These are phyloP conservation scores for Nothocercus julius DNA, from an alignment of 2,113 vertebrate genomes.

Conservation along the genomic window DNA sequence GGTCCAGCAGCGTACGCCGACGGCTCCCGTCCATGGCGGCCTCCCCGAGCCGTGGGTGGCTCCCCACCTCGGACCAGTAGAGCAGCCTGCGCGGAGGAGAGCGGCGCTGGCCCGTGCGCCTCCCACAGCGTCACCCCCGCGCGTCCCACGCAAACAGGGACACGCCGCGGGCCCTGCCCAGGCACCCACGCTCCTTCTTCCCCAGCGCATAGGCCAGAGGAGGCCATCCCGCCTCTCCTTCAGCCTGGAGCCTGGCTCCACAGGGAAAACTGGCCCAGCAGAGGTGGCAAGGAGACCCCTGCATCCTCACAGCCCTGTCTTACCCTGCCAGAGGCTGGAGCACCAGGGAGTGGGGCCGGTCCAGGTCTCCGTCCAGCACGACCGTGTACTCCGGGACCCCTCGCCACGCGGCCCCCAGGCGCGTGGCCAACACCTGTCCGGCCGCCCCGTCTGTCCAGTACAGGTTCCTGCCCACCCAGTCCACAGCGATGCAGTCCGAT, in stretches of 20 bases:
- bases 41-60: constrained; percentile 80
- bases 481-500: constrained; percentile 86
- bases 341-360: constrained; percentile 84
- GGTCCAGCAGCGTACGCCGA: constrained; percentile 77
- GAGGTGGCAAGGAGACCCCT: not conserved
- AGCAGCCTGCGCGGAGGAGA: constrained; percentile 78
- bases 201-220: not conserved
- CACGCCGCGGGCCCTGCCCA: not conserved
- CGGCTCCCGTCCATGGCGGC: constrained; percentile 89
- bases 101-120: not conserved
- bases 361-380: constrained; percentile 83
- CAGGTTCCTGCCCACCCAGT: constrained; percentile 91
- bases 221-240: not conserved
- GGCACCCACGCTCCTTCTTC: not conserved
- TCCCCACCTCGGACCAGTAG: constrained; percentile 91
- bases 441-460: constrained; percentile 90
- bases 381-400: constrained; percentile 79
- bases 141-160: not conserved
- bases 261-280: not conserved
- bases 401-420: constrained; percentile 69
- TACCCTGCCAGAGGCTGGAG: constrained; percentile 87
- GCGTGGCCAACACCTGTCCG: constrained; percentile 85
- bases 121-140: rapidly evolving
- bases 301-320: not conserved
- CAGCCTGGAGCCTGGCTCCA: not conserved